These are phyloP conservation scores for Prochilodus magdalenae DNA, from an alignment of 2,113 vertebrate genomes.

Conservation along the genomic window DNA sequence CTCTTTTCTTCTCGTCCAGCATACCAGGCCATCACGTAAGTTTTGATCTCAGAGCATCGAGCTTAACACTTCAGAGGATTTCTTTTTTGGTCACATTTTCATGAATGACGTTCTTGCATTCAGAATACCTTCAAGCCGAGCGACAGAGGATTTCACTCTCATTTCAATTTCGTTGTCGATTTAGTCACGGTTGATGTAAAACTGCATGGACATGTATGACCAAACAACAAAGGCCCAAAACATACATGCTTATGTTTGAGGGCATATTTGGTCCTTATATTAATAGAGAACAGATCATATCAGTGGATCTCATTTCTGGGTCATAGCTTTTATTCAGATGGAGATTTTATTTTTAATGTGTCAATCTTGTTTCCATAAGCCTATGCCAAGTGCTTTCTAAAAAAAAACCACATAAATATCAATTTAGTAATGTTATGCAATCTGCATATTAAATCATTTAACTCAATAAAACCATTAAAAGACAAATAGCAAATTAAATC, in stretches of 20 bases:
- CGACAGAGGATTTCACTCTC: conserved; percentile 22
- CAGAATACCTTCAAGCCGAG: conserved; percentile 26
- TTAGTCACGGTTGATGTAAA: not conserved
- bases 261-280: conserved; percentile 10
- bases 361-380: not conserved
- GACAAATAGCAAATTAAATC: not conserved
- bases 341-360: not conserved
- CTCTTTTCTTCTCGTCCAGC: conserved; percentile 37
- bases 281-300: conserved; percentile 17
- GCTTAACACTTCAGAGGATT: conserved; percentile 49
- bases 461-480: too few species aligned
- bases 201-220: not conserved
- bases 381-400: not conserved
- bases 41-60: conserved; percentile 26
- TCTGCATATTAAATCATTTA: too few species aligned
- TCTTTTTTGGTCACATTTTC: conserved; percentile 42
- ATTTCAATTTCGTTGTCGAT: conserved; percentile 22
- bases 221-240: conserved; percentile 33
- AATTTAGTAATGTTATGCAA: too few species aligned
- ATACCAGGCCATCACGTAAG: conserved; percentile 21
- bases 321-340: conserved; percentile 7
- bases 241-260: conserved; percentile 22
- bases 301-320: not conserved
- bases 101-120: conserved; percentile 40
- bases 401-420: too few species aligned